Evolutionary conservation across 2,797 vertebrate genomes (phyloP), one percentile per base, ranked within the genome.

Genomic region (Smutsia temminckii): DNA sequence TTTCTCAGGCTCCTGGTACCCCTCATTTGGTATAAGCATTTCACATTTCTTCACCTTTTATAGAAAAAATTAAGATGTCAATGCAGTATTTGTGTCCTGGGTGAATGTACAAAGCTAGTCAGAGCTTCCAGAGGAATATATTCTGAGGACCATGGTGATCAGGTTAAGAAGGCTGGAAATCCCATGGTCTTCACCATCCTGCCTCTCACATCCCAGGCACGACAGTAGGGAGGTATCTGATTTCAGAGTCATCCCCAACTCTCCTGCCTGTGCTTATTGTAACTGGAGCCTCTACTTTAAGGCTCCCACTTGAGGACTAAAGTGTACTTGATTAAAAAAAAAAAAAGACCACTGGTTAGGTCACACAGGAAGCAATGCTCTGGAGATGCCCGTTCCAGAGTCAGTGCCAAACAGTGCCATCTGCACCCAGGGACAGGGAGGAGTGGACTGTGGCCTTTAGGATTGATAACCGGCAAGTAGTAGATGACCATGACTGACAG

Each of bases 331-430:
- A 63, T 49, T 49, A 57, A 68, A 79, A 74, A 29, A 55, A 57
- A 68, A 79, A 74, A 29, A 88, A 23, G 53, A 57, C 75, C 25
- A 0, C 74, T 64, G 51, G 34, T 55, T 34, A 72, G 91, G 75
- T 61, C 14, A 0, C 84, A 61, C 40, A 55, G 84, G 78, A 79
- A 84, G 63, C 57, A 42, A 32, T 71, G 66, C 90, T 85, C 3
- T 2, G 46, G 71, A 84, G 75, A 66, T 2, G 0, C 88, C 59
- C 4, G 5, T 64, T 72, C 12, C 0, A 2, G 68, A 94, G 46
- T 80, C 95, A 85, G 95, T 98, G 97, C 97, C 98, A 98, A 98
- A 93, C 37, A 42, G 57, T 32, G 72, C 8, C 68, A 32, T 79
- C 95, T 90, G 79, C 53, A 61, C 49, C 61, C 51, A 0, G 51